Evolutionary conservation across 2,113 vertebrate species (phyloP), one percentile per base, ranked within the genome.

Genomic region (Hoplias malabaricus): DNA sequence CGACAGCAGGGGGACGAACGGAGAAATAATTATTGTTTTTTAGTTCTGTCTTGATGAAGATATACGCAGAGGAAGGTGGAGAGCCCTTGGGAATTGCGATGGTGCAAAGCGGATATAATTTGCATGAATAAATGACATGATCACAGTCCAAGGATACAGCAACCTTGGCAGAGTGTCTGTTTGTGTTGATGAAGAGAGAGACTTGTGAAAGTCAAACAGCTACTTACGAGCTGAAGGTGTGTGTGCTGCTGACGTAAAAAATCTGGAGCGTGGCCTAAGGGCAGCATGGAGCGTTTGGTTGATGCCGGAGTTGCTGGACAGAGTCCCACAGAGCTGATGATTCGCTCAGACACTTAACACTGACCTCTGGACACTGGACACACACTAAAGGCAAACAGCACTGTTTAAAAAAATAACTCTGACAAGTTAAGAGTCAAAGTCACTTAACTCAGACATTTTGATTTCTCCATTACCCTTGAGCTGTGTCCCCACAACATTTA

Each of bases 141-240:
- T 89, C 90, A 89, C 81, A 80, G 83, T 85, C 82, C 91, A 91
- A 92, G 92, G 91, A 89, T 89, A 89, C 82, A 46, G 83, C 89
- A 89, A 92, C 92, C 92, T 93, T 93, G 92, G 86, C 83, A 86
- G 86, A 82, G 84, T 90, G 89, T 85, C 87, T 71, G 79, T 81
- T 78, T 75, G 83, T 83, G 78, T 69, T 84, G 80, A 86, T 87
- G 89, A 89, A 86, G 85, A 56, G 85, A 56, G 89, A 90, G 90
- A 92, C 89, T 91, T 90, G 88, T 90, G 92, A 93, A 93, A 93
- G 92, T 93, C 92, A 92, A 93, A 92, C 86, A 89, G 86, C 86
- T 91, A 92, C 91, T 93, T 92, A 89, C 86, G 90, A 90, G 88
- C 87, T 87, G 89, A 88, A 91, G 91, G 89, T 90, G 88, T 86